These are phyloP conservation scores for Bombus breviceps DNA, from an alignment of 1,140 invertebrate species.

Conservation along the genomic window DNA sequence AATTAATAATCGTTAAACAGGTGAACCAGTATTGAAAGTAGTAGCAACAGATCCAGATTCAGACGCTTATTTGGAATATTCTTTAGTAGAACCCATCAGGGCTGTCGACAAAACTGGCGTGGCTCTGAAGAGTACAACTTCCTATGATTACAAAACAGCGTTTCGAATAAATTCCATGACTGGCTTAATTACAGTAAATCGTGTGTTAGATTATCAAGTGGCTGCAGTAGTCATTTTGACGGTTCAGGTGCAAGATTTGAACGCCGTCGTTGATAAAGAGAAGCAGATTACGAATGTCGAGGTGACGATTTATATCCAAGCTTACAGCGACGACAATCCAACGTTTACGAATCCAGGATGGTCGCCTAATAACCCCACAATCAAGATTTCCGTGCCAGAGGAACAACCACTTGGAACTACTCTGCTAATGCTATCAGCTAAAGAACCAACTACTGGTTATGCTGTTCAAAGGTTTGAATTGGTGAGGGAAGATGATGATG, in stretches of 20 bases:
- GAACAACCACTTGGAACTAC: conserved; percentile 91
- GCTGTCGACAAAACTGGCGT: conserved; percentile 91
- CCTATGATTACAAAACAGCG: conserved; percentile 87
- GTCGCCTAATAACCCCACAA: conserved; percentile 86
- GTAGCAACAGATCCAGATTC: conserved; percentile 88
- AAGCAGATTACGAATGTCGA: conserved; percentile 87
- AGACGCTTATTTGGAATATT: conserved; percentile 87
- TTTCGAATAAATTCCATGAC: conserved; percentile 88
- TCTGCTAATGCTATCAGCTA: conserved; percentile 88
- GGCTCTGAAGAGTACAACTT: conserved; percentile 84
- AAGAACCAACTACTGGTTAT: conserved; percentile 88
- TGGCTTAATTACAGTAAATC: conserved; percentile 88
- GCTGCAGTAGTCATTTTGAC: conserved; percentile 91
- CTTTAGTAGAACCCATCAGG: conserved; percentile 86
- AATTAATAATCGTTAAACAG: conserved; percentile 52
- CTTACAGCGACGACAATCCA: conserved; percentile 90
- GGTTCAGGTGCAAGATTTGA: conserved; percentile 88
- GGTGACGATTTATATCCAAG: conserved; percentile 91
- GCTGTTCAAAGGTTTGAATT: conserved; percentile 86
- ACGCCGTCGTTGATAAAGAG: conserved; percentile 87
- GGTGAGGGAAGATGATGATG: conserved; percentile 76
- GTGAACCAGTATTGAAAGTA: conserved; percentile 85
- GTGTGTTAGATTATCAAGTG: conserved; percentile 89
- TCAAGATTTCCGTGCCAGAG: conserved; percentile 88
- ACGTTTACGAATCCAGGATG: conserved; percentile 88